These are phyloP conservation scores for Zaprionus taronus DNA, from an alignment of 1,140 invertebrate species.

Conservation along the genomic window DNA sequence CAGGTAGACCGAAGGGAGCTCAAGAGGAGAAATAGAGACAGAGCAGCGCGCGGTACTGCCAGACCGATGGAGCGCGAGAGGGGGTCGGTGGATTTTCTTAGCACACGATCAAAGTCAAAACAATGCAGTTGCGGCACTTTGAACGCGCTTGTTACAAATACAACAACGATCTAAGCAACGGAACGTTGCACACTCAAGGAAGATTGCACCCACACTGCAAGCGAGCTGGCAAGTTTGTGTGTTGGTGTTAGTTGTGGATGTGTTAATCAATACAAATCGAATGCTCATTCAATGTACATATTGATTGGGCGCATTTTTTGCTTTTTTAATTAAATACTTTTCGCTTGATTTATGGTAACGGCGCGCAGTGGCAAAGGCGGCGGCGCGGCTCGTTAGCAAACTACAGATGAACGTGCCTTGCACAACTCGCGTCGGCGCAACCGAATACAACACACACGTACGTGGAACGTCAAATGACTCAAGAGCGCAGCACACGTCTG, in stretches of 20 bases:
- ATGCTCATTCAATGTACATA: conserved; percentile 57
- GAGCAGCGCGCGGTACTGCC: background rate
- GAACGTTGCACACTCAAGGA: conserved; percentile 39
- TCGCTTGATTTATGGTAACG: conserved; percentile 60
- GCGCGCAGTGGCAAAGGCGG: conserved; percentile 46
- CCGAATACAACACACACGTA: conserved; percentile 27
- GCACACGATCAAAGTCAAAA: conserved; percentile 73
- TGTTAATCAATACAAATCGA: conserved; percentile 74
- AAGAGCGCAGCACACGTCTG: conserved; percentile 44
- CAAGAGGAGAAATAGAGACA: background rate
- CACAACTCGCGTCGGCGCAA: conserved; percentile 47
- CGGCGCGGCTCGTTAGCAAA: conserved; percentile 34
- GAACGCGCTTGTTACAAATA: conserved; percentile 47
- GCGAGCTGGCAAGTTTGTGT: background rate
- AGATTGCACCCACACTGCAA: conserved; percentile 40
- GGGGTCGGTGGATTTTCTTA: background rate
- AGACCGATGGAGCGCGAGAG: background rate
- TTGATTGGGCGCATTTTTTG: conserved; percentile 52
- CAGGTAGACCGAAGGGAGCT: conserved; percentile 4
- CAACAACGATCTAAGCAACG: conserved; percentile 29
- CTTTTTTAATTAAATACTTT: conserved; percentile 56
- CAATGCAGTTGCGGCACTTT: conserved; percentile 72
- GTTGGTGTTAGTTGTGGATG: conserved; percentile 26
- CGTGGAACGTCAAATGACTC: conserved; percentile 8
- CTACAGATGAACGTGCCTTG: conserved; percentile 59